Percentiles rank a stretch among this genome's conserved stretches.
Conservation (phyloP, 2,113 vertebrate species). For the Hydrochoerus hydrochaeris region DNA sequence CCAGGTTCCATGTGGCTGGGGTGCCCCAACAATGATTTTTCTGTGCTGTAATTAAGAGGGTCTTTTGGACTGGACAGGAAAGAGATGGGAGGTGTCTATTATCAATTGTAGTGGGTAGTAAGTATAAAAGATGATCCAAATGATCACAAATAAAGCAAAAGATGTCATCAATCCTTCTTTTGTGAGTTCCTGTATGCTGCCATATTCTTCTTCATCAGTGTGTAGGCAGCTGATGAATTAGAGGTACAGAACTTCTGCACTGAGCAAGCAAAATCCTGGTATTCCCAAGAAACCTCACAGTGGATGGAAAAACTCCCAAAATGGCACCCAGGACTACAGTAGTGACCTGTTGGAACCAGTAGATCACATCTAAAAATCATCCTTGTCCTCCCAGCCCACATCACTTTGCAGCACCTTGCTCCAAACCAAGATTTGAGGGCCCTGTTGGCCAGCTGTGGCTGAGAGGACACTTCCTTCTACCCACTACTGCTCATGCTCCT, state of each 20-base stretch:
- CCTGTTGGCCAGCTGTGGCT: conserved; percentile 85
- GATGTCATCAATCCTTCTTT: conserved; percentile 99
- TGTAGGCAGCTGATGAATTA: conserved; percentile 99
- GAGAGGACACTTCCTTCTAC: conserved; percentile 84
- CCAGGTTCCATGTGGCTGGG: conserved; percentile 47
- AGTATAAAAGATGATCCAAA: conserved; percentile 99
- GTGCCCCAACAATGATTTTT: conserved; percentile 61
- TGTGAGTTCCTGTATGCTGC: conserved; percentile 97
- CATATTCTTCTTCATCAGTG: conserved; percentile 98
- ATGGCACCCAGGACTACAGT: conserved; percentile 96
- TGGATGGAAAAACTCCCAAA: conserved; percentile 95
- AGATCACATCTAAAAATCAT: conserved; percentile 99
- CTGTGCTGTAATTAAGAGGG: conserved; percentile 75
- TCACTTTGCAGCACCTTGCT: conserved; percentile 87
- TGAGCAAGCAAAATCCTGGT: conserved; percentile 98
- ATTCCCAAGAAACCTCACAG: conserved; percentile 98
- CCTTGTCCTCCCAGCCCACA: conserved; percentile 88
- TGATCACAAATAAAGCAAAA: conserved; percentile 98
- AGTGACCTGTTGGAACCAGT: conserved; percentile 99
- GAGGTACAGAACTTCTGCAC: conserved; percentile 96
- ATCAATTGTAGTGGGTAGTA: conserved; percentile 97
- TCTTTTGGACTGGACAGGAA: conserved; percentile 66
- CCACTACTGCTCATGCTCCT: conserved; percentile 86
- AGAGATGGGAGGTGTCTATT: conserved; percentile 52
- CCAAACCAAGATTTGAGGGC: conserved; percentile 84